phyloP scores from a whole-genome alignment of 64 coral and sea anemone species.

The Montipora cactus region DNA sequence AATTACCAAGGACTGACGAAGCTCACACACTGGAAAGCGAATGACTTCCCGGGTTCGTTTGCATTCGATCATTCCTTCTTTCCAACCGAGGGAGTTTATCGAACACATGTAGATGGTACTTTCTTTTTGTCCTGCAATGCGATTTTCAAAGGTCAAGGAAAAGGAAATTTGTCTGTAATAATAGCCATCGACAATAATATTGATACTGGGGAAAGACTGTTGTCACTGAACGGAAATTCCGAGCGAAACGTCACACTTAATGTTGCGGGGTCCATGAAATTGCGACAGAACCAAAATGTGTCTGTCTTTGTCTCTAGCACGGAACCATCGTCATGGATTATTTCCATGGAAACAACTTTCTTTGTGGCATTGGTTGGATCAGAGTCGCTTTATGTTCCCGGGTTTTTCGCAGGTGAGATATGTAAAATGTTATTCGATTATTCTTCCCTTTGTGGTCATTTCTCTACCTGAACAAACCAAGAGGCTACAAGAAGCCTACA shows the following conservation, averaged over 20 bases:
- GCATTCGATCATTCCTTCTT: constrained; percentile 29
- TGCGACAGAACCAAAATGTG: constrained; percentile 8
- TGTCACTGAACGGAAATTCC: not conserved
- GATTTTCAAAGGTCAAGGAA: constrained; percentile 5
- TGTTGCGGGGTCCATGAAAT: constrained; percentile 28
- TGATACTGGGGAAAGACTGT: constrained; percentile 9
- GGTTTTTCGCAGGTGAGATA: constrained; percentile 35
- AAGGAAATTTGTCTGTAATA: constrained; percentile 1
- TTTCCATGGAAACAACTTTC: constrained; percentile 2
- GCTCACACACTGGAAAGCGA: constrained; percentile 12
- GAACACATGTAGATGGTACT: constrained; percentile 6
- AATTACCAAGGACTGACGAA: constrained; percentile 3
- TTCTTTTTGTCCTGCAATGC: constrained; percentile 47
- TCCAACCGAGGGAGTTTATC: constrained; percentile 35
- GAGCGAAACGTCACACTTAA: not conserved
- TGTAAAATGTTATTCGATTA: not conserved
- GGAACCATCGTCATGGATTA: not conserved
- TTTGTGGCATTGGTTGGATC: constrained; percentile 40
- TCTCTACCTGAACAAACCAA: too few relatives aligned
- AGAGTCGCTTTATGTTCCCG: not conserved
- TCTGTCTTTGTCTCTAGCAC: constrained; percentile 1
- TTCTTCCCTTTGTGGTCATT: not conserved
- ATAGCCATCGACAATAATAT: constrained; percentile 27
- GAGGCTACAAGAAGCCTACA: too few relatives aligned
- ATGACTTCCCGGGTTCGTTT: not conserved